A percentile compares a stretch with the other conserved stretches of the same genome.
These are phyloP conservation scores for Onychomys arenicola DNA, from an alignment of 2,797 vertebrate genomes.

Conservation along the genomic window DNA sequence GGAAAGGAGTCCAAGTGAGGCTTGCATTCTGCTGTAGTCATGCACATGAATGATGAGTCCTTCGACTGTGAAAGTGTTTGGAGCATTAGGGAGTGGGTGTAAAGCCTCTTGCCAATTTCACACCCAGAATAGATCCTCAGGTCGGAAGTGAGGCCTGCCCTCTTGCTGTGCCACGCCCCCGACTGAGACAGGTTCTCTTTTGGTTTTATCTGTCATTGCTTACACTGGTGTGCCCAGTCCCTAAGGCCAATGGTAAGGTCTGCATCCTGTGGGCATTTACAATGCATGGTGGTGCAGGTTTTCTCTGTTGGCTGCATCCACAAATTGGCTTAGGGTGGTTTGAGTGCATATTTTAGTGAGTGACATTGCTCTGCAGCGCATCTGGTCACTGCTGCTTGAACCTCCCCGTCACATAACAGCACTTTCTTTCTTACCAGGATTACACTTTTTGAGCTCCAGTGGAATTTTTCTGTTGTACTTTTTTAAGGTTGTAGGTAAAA, in stretches of 20 bases:
- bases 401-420: not conserved
- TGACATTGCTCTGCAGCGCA: not conserved
- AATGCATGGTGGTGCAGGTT: accelerated
- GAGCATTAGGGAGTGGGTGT: no score
- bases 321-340: accelerated
- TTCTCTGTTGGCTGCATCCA: accelerated
- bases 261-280: not conserved
- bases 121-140: not conserved
- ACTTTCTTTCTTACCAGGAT: not conserved
- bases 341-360: not conserved
- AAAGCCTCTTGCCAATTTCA: not conserved
- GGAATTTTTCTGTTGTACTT: not conserved
- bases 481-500: constrained; percentile 38
- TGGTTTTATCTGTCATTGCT: not conserved
- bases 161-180: accelerated
- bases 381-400: not conserved
- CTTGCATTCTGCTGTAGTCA: not conserved
- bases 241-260: not conserved
- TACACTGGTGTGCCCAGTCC: not conserved
- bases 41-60: accelerated
- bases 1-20: not conserved
- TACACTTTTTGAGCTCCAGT: not conserved
- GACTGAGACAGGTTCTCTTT: not conserved
- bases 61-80: accelerated
- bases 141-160: not conserved